Base-by-base conservation (phyloP, 2,888 invertebrate species). In the Bhutanitis thaidina region DNA sequence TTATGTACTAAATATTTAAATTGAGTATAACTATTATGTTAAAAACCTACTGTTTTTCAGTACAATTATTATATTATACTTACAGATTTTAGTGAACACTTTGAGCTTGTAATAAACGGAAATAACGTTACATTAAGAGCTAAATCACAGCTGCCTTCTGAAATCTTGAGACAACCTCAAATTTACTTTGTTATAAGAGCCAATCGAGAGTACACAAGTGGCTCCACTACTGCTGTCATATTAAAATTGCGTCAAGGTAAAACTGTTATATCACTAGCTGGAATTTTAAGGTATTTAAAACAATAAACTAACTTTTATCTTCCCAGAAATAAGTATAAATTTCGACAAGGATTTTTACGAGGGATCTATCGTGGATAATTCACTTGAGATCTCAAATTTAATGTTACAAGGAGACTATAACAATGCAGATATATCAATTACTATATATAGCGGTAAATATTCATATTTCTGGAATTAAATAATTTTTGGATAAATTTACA, bases 181-280 rank as follows among this genome's bases (percentile, higher is more conserved):
- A 66, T 85, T 16, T 64, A 75, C 14, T 56, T 89, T 0, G 64
- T 77, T 38, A 58, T 88, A 2, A 69, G 55, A 51, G 89, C 85
- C 7, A 59, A 69, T n/a, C 70, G 81, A 38, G 72, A 80, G 40
- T 61, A 66, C 15, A 86, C 87, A 0, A 82, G 77, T 27, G 84
- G 82, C 0, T 74, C 74, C 29, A 64, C 75, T 8, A 66, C 86
- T 4, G 76, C 85, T 2, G 54, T 89, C 1, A 60, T 87, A n/a
- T 53, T 88, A 35, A 65, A 72, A 49, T 58, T 87, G 37, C 86
- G 87, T 34, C 68, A 77, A 77, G 81, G 88, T 89, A 64, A 53
- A 25, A 7, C n/a, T 3, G 20, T 20, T 20, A 3, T 20, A n/a
- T 20, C 5, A 20, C 20, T 20, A 20, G 3, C 20, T 20, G 5